Evolutionary conservation across 92 coral and sea anemone genomes (phyloP), one percentile per base, ranked within the genome.

Genomic region (Epizoanthus rinbou): DNA sequence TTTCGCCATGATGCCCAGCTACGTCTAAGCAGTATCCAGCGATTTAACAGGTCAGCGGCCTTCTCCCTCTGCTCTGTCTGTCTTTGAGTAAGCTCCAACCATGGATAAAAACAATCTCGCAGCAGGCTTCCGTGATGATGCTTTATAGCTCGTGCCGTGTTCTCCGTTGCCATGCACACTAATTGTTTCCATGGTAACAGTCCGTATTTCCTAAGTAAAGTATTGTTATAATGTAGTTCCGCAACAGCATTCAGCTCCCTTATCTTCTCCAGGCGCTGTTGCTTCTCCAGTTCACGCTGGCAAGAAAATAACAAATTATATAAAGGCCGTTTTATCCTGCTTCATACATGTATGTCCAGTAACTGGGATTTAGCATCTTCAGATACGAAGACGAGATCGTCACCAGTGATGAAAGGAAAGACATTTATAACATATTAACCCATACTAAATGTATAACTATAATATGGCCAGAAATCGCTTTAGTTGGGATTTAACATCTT

Each of bases 1-100:
- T 97, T 97, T 85, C 92, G 82, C 99, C 99, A 97, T 17, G 97
- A 94, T 74, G 82, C 86, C 95, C 94, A 97, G 60, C 92, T 91
- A 39, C 90, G 85, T 52, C 91, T 88, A 4, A 97, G 79, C 37
- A 94, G 86, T 52, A 92, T 79, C 76, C 56, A 84, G 54, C 90
- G 87, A 72, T 90, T 67, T 59, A 97, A 59, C 50, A 69, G 74
- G 53, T 90, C 94, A 66, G 98, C 95, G 54, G 95, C 95, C 72
- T 89, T 85, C 62, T 90, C 79, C 65, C 95, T 89, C 65, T 81
- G 85, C 39, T 87, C 85, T 33, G 76, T 87, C 54, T 85, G 89
- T 89, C 66, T 75, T 78, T 87, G 87, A 35, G 95, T 88, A 47
- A 57, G 86, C 65, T 86, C 84, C 71, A 88, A 69, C 99, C 99